Percentiles rank a stretch among this genome's conserved stretches.
These are phyloP conservation scores for Monarcha castaneiventris DNA, from an alignment of 2,113 vertebrate species.

Conservation along the genomic window DNA sequence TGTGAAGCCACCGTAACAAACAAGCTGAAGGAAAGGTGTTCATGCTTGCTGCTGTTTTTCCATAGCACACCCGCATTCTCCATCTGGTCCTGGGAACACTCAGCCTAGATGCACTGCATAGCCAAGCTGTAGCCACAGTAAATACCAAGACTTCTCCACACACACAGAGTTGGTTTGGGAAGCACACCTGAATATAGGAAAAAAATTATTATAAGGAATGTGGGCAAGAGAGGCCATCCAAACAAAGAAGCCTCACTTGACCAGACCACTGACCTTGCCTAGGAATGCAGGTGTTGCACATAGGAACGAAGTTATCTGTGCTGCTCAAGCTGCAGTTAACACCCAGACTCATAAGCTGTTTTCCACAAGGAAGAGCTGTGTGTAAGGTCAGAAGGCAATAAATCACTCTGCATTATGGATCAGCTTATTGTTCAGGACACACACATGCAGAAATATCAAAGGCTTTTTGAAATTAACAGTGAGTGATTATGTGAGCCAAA, in stretches of 20 bases:
- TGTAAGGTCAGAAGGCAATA: background rate
- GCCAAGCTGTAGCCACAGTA: background rate
- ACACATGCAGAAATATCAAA: background rate
- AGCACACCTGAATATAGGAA: background rate
- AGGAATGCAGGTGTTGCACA: background rate
- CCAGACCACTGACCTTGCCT: background rate
- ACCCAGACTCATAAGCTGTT: background rate
- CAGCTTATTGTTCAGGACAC: constrained; percentile 5
- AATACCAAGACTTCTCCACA: background rate
- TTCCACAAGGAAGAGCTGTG: background rate
- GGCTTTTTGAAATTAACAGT: background rate
- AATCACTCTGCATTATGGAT: background rate
- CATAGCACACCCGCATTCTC: background rate
- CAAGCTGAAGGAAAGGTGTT: background rate
- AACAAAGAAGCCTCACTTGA: background rate
- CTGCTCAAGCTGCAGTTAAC: background rate
- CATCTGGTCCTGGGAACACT: background rate
- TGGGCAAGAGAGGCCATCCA: background rate
- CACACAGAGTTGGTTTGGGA: background rate
- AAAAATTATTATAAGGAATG: background rate
- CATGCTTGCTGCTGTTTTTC: background rate
- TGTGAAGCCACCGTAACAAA: background rate
- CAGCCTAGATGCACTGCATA: background rate
- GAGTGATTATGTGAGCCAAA: constrained; percentile 17
- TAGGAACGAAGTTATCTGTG: background rate